These are phyloP conservation scores for Pterostichus niger DNA, from an alignment of 2,888 invertebrate species.

Conservation along the genomic window DNA sequence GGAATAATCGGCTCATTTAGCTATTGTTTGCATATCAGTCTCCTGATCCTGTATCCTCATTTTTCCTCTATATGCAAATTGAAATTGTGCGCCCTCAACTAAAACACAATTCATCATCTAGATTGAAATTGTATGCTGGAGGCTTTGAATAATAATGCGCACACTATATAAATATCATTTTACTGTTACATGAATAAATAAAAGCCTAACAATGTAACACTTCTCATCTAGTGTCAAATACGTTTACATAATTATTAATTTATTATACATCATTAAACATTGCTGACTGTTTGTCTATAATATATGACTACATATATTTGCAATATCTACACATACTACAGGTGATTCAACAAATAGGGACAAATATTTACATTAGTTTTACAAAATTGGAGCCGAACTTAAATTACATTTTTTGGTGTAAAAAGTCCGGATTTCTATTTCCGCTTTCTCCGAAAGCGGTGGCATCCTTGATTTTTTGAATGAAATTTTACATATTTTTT, in stretches of 20 bases:
- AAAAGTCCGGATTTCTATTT: too few relatives aligned
- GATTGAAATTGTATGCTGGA: constrained; percentile 47
- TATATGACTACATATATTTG: too few relatives aligned
- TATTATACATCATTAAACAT: constrained; percentile 25
- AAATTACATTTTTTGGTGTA: too few relatives aligned
- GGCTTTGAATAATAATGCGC: constrained; percentile 50
- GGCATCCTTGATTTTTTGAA: too few relatives aligned
- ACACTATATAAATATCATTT: constrained; percentile 48
- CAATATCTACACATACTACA: too few relatives aligned
- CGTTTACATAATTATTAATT: constrained; percentile 28
- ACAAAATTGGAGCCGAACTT: too few relatives aligned
- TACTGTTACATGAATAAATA: constrained; percentile 41
- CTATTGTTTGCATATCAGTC: constrained; percentile 38
- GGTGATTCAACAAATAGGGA: too few relatives aligned
- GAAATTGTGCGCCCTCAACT: constrained; percentile 36
- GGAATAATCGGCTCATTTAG: constrained; percentile 41
- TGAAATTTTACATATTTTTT: too few relatives aligned
- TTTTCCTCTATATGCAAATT: constrained; percentile 51
- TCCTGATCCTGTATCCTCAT: constrained; percentile 40
- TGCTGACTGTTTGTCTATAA: too few relatives aligned
- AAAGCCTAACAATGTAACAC: constrained; percentile 36
- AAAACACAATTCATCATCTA: constrained; percentile 54
- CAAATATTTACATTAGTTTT: too few relatives aligned
- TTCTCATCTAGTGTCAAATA: constrained; percentile 24
- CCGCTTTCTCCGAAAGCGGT: too few relatives aligned